Conservation (phyloP, 2,113 vertebrate genomes). For the Onychostoma macrolepis region DNA sequence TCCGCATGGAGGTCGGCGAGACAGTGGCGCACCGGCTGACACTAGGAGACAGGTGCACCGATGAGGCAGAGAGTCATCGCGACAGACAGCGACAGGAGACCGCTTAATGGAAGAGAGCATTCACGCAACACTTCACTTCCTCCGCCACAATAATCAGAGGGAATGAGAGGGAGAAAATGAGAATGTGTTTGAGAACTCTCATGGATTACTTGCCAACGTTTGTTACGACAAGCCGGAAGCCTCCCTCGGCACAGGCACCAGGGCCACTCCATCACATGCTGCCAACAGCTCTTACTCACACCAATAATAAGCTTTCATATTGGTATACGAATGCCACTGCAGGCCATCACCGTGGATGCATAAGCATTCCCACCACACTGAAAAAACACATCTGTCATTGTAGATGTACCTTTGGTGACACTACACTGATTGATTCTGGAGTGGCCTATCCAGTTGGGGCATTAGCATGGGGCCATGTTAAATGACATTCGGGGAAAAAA, state of each 20-base stretch:
- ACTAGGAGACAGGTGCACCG: constrained; percentile 32
- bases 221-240: constrained; percentile 13
- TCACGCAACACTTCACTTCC: constrained; percentile 32
- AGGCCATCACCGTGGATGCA: background rate
- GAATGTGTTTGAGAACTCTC: constrained; percentile 38
- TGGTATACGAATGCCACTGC: background rate
- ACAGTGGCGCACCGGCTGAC: constrained; percentile 29
- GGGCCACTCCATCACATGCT: constrained; percentile 27
- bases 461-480: background rate
- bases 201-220: constrained; percentile 35
- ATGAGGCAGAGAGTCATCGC: constrained; percentile 27
- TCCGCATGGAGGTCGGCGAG: background rate
- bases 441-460: background rate
- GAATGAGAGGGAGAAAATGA: constrained; percentile 16
- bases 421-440: background rate
- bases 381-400: constrained; percentile 7
- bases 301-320: constrained; percentile 31
- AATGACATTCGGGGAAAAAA: background rate
- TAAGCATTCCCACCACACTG: background rate
- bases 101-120: constrained; percentile 39
- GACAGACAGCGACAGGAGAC: constrained; percentile 42
- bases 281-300: constrained; percentile 30
- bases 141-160: constrained; percentile 18
- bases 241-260: constrained; percentile 1
- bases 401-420: background rate